These are phyloP conservation scores for Panonychus citri DNA, from an alignment of 1,140 invertebrate species.

Conservation along the genomic window DNA sequence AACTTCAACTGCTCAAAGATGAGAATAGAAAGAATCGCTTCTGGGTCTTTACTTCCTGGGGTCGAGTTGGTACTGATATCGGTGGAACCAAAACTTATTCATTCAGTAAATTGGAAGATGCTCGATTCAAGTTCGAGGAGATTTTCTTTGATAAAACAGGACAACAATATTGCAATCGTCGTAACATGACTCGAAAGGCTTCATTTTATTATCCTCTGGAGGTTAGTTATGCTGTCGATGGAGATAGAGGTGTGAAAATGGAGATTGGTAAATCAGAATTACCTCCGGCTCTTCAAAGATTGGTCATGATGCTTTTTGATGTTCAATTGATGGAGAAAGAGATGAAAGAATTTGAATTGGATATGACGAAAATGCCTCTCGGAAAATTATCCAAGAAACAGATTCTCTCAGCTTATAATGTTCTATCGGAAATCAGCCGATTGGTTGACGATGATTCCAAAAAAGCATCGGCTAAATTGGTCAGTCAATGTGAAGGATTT, in stretches of 20 bases:
- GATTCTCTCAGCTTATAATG: constrained; percentile 56
- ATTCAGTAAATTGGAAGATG: constrained; percentile 29
- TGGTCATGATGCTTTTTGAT: constrained; percentile 73
- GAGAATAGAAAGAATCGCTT: constrained; percentile 24
- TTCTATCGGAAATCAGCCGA: constrained; percentile 50
- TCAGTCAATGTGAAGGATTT: constrained; percentile 71
- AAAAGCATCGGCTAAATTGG: constrained; percentile 28
- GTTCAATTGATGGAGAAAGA: constrained; percentile 71
- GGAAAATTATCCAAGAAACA: constrained; percentile 83
- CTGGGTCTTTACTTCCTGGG: constrained; percentile 76
- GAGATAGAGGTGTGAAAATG: constrained; percentile 7
- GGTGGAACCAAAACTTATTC: constrained; percentile 51
- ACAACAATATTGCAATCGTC: constrained; percentile 43
- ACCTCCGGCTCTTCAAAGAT: constrained; percentile 45
- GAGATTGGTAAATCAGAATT: constrained; percentile 35
- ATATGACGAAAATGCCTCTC: constrained; percentile 88
- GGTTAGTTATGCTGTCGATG: constrained; percentile 40
- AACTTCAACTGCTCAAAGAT: constrained; percentile 50
- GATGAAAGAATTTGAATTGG: constrained; percentile 83
- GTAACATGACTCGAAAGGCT: constrained; percentile 52
- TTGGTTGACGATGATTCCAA: constrained; percentile 23
- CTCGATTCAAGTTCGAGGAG: constrained; percentile 37
- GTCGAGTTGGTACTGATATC: constrained; percentile 77
- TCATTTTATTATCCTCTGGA: constrained; percentile 69
- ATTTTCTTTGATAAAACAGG: constrained; percentile 62